Evolutionary conservation across 2,888 invertebrate species (phyloP).

Genomic region (Psococerastis gibbosa): DNA sequence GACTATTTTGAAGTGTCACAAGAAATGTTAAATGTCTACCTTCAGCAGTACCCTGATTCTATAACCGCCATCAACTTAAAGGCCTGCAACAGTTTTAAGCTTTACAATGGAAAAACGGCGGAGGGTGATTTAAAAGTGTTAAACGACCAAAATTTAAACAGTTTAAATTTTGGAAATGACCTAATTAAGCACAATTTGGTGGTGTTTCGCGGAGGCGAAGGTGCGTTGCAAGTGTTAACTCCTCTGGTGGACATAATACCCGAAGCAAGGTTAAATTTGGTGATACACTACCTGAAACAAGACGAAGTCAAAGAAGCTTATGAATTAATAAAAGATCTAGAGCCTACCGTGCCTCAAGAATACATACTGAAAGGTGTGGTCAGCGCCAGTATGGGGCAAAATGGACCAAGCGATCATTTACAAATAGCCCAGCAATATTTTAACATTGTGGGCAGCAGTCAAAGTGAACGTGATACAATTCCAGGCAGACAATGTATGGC

Average conservation of each 20-base stretch:
- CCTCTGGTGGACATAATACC: conserved; percentile 85
- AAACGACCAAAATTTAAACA: conserved; percentile 44
- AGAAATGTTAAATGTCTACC: conserved; percentile 85
- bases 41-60: conserved; percentile 80
- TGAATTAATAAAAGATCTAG: conserved; percentile 71
- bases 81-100: conserved; percentile 58
- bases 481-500: conserved; percentile 97
- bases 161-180: conserved; percentile 44
- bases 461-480: conserved; percentile 95
- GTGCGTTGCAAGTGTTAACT: conserved; percentile 81
- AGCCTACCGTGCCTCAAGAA: conserved; percentile 86
- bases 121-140: conserved; percentile 76
- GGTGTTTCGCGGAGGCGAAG: conserved; percentile 85
- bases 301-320: conserved; percentile 79
- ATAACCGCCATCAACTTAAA: conserved; percentile 91
- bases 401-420: conserved; percentile 77
- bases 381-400: conserved; percentile 80
- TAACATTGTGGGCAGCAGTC: conserved; percentile 88
- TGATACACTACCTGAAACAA: conserved; percentile 80
- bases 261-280: conserved; percentile 89
- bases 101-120: conserved; percentile 89
- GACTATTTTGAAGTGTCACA: conserved; percentile 98
- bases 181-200: conserved; percentile 88
- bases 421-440: conserved; percentile 93
- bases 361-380: conserved; percentile 94